Percentiles rank a stretch among this genome's conserved stretches.
phyloP scores from a whole-genome alignment of 2,797 vertebrate species.

The Oceanodroma leucorhoa region DNA sequence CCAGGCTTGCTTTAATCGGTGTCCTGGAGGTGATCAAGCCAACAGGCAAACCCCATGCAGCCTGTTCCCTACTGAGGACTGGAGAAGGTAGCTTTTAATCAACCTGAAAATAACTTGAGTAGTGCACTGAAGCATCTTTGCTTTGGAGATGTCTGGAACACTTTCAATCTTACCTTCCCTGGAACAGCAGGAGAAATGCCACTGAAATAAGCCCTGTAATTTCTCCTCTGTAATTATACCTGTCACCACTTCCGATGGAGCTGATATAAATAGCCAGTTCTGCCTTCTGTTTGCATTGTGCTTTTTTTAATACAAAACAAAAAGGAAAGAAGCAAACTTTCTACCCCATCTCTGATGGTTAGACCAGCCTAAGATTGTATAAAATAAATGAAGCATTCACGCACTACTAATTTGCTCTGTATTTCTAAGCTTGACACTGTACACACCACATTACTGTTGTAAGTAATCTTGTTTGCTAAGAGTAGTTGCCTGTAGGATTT shows the following conservation, averaged over 20 bases:
- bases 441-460: too few species aligned
- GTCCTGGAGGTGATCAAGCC: neutral
- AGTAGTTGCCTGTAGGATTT: neutral
- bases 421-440: neutral
- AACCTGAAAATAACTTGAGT: constrained; percentile 68
- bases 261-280: constrained; percentile 79
- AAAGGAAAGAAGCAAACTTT: neutral
- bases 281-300: constrained; percentile 66
- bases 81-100: constrained; percentile 62
- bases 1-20: neutral
- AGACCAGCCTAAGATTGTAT: neutral
- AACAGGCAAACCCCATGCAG: neutral
- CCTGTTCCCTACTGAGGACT: neutral
- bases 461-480: neutral
- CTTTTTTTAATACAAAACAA: constrained; percentile 44
- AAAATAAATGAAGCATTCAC: neutral
- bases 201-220: constrained; percentile 78
- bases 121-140: constrained; percentile 39
- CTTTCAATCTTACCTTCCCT: constrained; percentile 77
- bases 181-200: constrained; percentile 76
- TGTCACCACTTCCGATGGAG: constrained; percentile 77
- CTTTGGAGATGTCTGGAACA: constrained; percentile 70
- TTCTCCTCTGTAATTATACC: constrained; percentile 82
- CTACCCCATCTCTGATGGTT: neutral
- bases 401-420: neutral